phyloP scores from a whole-genome alignment of 2,888 invertebrate genomes.

The Monopis laevigella region DNA sequence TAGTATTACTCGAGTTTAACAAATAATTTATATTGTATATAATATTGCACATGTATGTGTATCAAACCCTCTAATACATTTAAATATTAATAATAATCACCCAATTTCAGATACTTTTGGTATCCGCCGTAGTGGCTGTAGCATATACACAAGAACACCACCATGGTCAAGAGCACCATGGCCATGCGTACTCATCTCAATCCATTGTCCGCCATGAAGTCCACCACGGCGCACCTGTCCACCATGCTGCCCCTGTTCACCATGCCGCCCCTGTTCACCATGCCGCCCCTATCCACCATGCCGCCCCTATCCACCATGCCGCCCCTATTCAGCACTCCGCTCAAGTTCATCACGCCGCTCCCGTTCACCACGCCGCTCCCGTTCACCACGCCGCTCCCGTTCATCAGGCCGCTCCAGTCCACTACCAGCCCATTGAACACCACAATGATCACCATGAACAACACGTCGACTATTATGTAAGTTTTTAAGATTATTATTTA shows the following conservation, averaged over 20 bases:
- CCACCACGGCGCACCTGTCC: conserved; percentile 29
- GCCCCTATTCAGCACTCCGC: conserved; percentile 30
- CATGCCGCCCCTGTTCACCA: not conserved
- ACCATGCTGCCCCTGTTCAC: conserved; percentile 23
- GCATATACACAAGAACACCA: conserved; percentile 18
- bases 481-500: no score
- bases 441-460: conserved; percentile 36
- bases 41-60: no score
- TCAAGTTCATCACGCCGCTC: conserved; percentile 14
- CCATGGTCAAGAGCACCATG: conserved; percentile 24
- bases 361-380: conserved; percentile 27
- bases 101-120: not conserved
- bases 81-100: no score
- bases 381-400: conserved; percentile 29
- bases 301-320: conserved; percentile 1
- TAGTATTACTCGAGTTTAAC: no score
- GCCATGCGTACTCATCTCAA: conserved; percentile 43
- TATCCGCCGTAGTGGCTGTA: conserved; percentile 1
- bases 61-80: no score
- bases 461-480: conserved; percentile 21
- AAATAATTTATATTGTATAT: no score
- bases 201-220: conserved; percentile 36
- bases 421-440: conserved; percentile 27
- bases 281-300: not conserved
- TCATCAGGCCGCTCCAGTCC: conserved; percentile 9